phyloP scores from a whole-genome alignment of 1,140 invertebrate genomes.

The Listronotus oregonensis region DNA sequence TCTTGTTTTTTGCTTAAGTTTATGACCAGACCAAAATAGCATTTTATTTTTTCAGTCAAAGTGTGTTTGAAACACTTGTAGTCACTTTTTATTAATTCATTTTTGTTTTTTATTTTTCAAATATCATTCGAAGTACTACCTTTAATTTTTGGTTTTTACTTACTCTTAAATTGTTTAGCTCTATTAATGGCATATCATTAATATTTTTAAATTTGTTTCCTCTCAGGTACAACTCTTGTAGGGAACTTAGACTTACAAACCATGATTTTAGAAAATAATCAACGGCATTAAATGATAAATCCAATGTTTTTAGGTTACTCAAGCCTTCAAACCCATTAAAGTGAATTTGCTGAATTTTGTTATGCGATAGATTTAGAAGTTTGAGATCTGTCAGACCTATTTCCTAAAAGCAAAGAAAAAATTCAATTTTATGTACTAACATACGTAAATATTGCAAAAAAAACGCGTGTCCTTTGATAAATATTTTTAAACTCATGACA shows the following conservation, averaged over 20 bases:
- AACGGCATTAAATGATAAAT: slow-evolving; percentile 44
- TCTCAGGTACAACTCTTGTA: slow-evolving; percentile 44
- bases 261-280: slow-evolving; percentile 42
- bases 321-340: slow-evolving; percentile 43
- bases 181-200: slow-evolving; percentile 32
- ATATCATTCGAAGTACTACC: too few species aligned
- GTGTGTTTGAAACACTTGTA: too few species aligned
- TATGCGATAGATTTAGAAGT: slow-evolving; percentile 45
- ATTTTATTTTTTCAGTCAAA: too few species aligned
- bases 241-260: slow-evolving; percentile 33
- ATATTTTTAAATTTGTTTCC: slow-evolving; percentile 42
- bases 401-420: slow-evolving; percentile 36
- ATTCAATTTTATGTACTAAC: too few species aligned
- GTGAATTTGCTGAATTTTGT: slow-evolving; percentile 42
- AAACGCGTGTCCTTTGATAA: too few species aligned
- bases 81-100: too few species aligned
- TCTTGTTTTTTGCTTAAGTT: too few species aligned
- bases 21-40: too few species aligned
- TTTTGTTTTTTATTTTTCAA: too few species aligned
- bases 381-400: slow-evolving; percentile 40
- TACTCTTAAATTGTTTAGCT: slow-evolving; percentile 36
- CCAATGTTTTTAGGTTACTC: slow-evolving; percentile 40
- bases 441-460: too few species aligned
- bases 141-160: slow-evolving; percentile 5
- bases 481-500: too few species aligned